Evolutionary conservation across 2,888 invertebrate genomes (phyloP).

Genomic region (Lycaena phlaeas): DNA sequence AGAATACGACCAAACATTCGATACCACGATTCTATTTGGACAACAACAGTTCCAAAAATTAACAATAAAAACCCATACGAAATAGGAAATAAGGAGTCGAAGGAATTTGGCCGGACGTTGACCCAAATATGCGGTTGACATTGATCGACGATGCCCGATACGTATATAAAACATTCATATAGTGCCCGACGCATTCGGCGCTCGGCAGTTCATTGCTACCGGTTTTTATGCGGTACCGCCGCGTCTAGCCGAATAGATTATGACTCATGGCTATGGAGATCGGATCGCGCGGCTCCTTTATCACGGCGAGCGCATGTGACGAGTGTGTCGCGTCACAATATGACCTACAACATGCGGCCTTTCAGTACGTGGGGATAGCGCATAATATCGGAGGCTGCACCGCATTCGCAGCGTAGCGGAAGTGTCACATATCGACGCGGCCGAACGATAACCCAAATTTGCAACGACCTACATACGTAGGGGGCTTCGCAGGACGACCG

Average conservation of each 20-base stretch:
- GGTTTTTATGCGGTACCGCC: conserved; percentile 37
- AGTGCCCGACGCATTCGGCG: conserved; percentile 49
- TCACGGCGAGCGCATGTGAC: conserved; percentile 22
- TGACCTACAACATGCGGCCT: conserved; percentile 36
- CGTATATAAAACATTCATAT: conserved; percentile 55
- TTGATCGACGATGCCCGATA: conserved; percentile 67
- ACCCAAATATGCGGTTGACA: conserved; percentile 71
- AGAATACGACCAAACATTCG: background rate
- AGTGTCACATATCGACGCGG: conserved; percentile 64
- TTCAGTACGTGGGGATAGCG: conserved; percentile 39
- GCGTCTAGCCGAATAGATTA: conserved; percentile 37
- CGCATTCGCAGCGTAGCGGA: too few species aligned
- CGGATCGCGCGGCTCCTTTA: conserved; percentile 10
- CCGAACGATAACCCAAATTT: conserved; percentile 68
- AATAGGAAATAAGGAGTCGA: conserved; percentile 49
- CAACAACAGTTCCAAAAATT: conserved; percentile 7
- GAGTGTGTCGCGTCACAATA: conserved; percentile 29
- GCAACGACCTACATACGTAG: conserved; percentile 67
- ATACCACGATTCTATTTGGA: background rate
- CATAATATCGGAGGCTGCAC: conserved; percentile 50
- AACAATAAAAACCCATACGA: conserved; percentile 28
- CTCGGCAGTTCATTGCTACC: conserved; percentile 59
- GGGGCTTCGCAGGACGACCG: conserved; percentile 47
- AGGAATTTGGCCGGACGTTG: conserved; percentile 65
- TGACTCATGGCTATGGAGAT: conserved; percentile 24